A percentile compares a stretch with the other conserved stretches of the same genome.
phyloP scores from a whole-genome alignment of 2,113 vertebrate species.

The Dendropsophus ebraccatus region DNA sequence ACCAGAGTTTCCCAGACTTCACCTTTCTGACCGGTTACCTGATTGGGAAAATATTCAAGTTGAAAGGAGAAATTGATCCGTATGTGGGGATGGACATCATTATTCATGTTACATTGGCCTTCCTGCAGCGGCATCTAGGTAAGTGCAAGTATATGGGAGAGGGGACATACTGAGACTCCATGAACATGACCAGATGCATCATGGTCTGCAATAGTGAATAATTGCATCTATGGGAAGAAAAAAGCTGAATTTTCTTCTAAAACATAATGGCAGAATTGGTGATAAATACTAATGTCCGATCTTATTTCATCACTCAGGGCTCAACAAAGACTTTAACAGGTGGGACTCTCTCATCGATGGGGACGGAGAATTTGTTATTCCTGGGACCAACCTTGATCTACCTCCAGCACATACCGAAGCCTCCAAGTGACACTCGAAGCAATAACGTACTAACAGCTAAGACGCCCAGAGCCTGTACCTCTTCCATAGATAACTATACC shows the following conservation, averaged over 20 bases:
- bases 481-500: neutral
- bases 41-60: constrained; percentile 80
- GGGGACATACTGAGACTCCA: too few relatives aligned
- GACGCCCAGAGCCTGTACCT: neutral
- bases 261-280: too few relatives aligned
- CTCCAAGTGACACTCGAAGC: neutral
- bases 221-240: too few relatives aligned
- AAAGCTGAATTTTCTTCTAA: too few relatives aligned
- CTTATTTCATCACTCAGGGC: constrained; percentile 69
- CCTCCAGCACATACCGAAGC: constrained; percentile 59
- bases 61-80: constrained; percentile 90
- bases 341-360: constrained; percentile 91
- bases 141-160: constrained; percentile 64
- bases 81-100: constrained; percentile 83
- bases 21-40: constrained; percentile 86
- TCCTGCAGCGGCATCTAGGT: constrained; percentile 92
- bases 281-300: neutral
- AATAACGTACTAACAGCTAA: neutral
- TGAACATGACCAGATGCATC: too few relatives aligned
- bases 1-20: constrained; percentile 95
- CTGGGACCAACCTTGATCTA: constrained; percentile 78
- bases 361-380: constrained; percentile 83
- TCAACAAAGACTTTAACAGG: constrained; percentile 84
- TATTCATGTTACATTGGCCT: constrained; percentile 91
- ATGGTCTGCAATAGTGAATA: too few relatives aligned